Percentiles rank a stretch among this genome's conserved stretches.
Conservation (phyloP, 1,140 invertebrate species). For the Bombus difficillimus region DNA sequence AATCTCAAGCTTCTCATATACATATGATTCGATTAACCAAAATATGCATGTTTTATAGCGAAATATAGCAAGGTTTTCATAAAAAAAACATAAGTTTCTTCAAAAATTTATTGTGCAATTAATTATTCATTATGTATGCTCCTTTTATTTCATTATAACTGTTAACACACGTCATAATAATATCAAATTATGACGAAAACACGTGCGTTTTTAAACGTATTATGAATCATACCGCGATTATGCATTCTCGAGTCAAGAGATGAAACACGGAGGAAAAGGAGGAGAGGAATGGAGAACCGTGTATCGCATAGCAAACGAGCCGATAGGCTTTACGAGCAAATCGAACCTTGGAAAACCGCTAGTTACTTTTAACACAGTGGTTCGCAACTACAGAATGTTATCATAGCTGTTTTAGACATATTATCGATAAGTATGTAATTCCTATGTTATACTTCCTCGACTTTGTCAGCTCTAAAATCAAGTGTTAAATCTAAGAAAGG, state of each 20-base stretch:
- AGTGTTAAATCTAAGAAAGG: background rate
- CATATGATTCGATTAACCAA: background rate
- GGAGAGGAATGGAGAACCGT: conserved; percentile 5
- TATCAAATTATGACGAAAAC: background rate
- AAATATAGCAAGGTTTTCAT: background rate
- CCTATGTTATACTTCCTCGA: background rate
- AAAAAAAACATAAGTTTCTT: background rate
- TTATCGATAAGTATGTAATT: background rate
- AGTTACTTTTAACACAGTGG: conserved; percentile 23
- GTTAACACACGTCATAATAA: background rate
- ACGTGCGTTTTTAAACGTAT: background rate
- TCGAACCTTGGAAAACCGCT: conserved; percentile 38
- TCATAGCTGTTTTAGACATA: background rate
- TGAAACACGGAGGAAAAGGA: conserved; percentile 31
- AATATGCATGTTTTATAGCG: background rate
- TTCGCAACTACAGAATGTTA: conserved; percentile 1
- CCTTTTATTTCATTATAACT: background rate
- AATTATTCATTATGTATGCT: background rate
- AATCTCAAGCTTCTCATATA: background rate
- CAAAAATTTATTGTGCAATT: background rate
- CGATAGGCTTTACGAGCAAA: conserved; percentile 29
- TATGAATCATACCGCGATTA: conserved; percentile 15
- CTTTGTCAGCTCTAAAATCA: background rate
- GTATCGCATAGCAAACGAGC: conserved; percentile 33
- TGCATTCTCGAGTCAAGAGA: conserved; percentile 35